Evolutionary conservation across 37 sponge, comb jelly and placozoan genomes (phyloP), one percentile per base, ranked within the genome.

Genomic region (Aplysina aerophoba): DNA sequence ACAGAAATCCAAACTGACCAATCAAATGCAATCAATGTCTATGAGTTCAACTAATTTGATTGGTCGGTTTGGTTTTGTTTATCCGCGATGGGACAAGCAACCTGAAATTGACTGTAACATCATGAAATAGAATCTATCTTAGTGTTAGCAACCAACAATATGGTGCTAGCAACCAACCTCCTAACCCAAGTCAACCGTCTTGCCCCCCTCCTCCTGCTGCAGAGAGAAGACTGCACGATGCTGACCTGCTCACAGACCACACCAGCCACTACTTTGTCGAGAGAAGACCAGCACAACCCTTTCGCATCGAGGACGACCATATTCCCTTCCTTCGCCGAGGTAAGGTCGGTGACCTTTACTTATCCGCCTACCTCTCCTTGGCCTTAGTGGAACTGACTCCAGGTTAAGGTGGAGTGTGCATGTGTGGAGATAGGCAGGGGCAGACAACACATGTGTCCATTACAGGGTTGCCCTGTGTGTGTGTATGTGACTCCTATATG

Each of bases 291-390:
- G 25, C 20, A 57, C 62, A 59, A 11, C 22, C 37, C 30, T 59
- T 69, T 14, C 14, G 54, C 3, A 88, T 97, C 73, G 92, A 85
- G 53, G 98, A 97, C 83, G 98, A 97, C 81, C 98, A 97, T 69
- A 25, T 81, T 15, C 98, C 98, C 22, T 97, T 97, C 72, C 87
- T 95, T 0, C n/a, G 63, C 0, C 80, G 80, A 89, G 92, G 93
- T 88, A 27, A 53, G 85, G 40, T 1, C 50, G 8, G 50, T 11
- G 50, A 8, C 50, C 50, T 11, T 44, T 8, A 44, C 6, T 44
- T 8, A 3, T 8, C 8, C 8, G 50, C 6, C 50, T 44, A 8
- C 50, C 50, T 44, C 50, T 44, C 6, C 6, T 8, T 44, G 50
- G 50, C 8, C 50, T 11, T 44, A 44, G 50, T 44, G 50, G 8